Conservation (phyloP, 2,888 invertebrate genomes). For the Carterocephalus palaemon region DNA sequence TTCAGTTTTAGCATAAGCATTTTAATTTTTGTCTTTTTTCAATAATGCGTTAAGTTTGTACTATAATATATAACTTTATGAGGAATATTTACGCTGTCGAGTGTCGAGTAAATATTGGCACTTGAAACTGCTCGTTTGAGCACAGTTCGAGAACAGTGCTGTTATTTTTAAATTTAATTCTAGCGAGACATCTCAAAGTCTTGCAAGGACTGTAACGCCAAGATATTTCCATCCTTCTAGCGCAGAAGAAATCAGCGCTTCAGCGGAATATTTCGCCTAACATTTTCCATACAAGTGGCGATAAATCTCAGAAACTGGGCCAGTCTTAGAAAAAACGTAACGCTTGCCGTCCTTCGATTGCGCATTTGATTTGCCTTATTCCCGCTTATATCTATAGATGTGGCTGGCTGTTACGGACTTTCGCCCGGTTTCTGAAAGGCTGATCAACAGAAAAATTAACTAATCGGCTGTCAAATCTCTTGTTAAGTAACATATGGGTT, state of each 20-base stretch:
- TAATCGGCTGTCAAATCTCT: no score
- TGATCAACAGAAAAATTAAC: no score
- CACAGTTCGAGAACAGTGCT: no score
- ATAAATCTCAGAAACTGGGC: slow-evolving; percentile 24
- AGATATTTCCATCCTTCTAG: slow-evolving; percentile 13
- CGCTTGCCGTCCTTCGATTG: slow-evolving; percentile 37
- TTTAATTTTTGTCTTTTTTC: no score
- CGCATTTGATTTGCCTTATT: slow-evolving; percentile 49
- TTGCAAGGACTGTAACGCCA: slow-evolving; percentile 11
- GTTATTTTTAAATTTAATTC: slow-evolving; percentile 3
- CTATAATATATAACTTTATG: no score
- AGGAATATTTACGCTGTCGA: no score
- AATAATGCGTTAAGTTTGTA: no score
- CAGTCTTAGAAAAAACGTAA: slow-evolving; percentile 23
- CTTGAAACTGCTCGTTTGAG: no score
- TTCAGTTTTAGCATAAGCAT: no score
- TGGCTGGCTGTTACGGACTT: slow-evolving; percentile 35
- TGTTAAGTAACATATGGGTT: no score
- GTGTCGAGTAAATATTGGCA: no score
- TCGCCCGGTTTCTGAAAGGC: no score
- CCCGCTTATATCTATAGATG: slow-evolving; percentile 39
- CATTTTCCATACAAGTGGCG: slow-evolving; percentile 23
- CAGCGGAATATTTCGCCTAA: slow-evolving; percentile 23
- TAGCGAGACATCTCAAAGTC: slow-evolving; percentile 1
- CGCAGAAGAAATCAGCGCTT: slow-evolving; percentile 22